phyloP scores from a whole-genome alignment of 2,113 vertebrate species.

The Bos indicus region DNA sequence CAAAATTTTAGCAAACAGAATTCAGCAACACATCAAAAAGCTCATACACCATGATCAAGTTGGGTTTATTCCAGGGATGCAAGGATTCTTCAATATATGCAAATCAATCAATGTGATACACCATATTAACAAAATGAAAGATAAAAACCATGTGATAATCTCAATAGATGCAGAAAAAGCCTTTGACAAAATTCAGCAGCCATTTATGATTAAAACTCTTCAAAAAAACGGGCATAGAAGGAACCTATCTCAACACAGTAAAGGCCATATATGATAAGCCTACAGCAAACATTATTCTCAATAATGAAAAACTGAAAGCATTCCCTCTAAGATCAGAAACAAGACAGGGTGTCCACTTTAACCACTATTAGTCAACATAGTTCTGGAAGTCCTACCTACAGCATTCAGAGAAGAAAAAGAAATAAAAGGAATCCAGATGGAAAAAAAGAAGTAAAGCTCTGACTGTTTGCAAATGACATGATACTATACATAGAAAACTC shows the following conservation, averaged over 20 bases:
- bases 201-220: neutral
- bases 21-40: neutral
- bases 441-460: neutral
- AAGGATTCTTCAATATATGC: neutral
- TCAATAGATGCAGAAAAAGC: neutral
- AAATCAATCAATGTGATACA: neutral
- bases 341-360: neutral
- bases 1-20: neutral
- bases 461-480: neutral
- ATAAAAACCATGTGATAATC: neutral
- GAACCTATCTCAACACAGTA: neutral
- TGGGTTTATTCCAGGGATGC: neutral
- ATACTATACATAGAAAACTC: neutral
- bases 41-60: neutral
- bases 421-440: neutral
- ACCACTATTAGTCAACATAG: neutral
- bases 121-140: neutral
- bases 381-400: neutral
- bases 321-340: neutral
- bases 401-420: neutral
- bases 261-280: neutral
- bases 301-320: neutral
- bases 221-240: neutral
- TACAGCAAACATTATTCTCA: neutral
- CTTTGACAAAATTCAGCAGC: neutral